Evolutionary conservation across 23 tunicate genomes (phyloP).

Genomic region (Trididemnum nubilum): DNA sequence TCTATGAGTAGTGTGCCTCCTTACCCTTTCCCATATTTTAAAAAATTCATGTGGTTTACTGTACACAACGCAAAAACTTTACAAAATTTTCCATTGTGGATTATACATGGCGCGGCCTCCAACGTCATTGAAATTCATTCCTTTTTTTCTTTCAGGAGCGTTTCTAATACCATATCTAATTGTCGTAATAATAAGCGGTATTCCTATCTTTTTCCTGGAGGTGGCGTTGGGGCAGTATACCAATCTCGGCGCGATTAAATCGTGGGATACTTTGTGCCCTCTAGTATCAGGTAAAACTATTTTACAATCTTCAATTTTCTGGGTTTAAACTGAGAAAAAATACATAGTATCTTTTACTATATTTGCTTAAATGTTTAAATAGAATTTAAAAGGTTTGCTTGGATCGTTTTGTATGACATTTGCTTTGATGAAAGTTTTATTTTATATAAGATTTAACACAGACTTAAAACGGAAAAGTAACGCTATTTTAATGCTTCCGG

Average conservation of each 20-base stretch:
- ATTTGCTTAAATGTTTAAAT: too few relatives aligned
- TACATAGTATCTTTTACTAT: too few relatives aligned
- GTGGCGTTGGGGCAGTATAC: conserved; percentile 94
- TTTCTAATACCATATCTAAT: conserved; percentile 94
- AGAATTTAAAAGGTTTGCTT: not conserved
- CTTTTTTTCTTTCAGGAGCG: conserved; percentile 63
- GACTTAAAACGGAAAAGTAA: too few relatives aligned
- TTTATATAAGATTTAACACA: too few relatives aligned
- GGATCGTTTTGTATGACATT: not conserved
- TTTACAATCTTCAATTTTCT: not conserved
- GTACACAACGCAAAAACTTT: too few relatives aligned
- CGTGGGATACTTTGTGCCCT: conserved; percentile 86
- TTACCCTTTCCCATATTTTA: too few relatives aligned
- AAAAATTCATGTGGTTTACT: too few relatives aligned
- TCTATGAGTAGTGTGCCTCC: too few relatives aligned
- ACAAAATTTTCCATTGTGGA: too few relatives aligned
- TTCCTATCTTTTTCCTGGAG: conserved; percentile 97
- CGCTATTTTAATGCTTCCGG: too few relatives aligned
- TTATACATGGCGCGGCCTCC: too few relatives aligned
- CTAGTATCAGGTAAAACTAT: conserved; percentile 92
- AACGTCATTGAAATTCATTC: too few relatives aligned
- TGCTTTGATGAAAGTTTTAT: not conserved
- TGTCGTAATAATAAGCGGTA: conserved; percentile 86
- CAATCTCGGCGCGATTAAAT: conserved; percentile 84
- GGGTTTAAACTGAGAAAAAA: not conserved